Base-by-base conservation (phyloP, 2,888 invertebrate species). In the Apocheima hispidaria region DNA sequence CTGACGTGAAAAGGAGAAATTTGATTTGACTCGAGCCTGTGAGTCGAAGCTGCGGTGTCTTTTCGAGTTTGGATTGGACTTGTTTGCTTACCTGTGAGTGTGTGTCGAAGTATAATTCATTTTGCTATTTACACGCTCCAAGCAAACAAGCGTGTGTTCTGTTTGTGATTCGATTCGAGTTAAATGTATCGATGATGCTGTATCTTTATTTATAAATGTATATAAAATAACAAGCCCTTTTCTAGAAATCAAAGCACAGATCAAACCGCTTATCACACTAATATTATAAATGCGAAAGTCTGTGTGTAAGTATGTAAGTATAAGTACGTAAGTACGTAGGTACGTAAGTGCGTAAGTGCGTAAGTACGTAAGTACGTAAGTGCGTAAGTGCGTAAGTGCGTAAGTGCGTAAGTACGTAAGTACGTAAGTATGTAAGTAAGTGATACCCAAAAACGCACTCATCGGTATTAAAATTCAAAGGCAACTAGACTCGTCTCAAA, bases 1-100 rank as follows among this genome's bases (percentile, higher is more conserved):
- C 33, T 54, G 53, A 54, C 40, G 18, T 28, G 28, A 35, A 44
- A 50, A 43, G 43, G 53, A 38, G 43, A 50, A 50, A 60, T 60
- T 50, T 18, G 60, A 55, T 60, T 55, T 38, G 30, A 54, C 36
- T 18, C 18, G 16, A 52, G 16, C 41, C 30, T 12, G 28, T 14
- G 35, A 26, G 28, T 20, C 20, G 35, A 14, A 21, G 43, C 14
- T 59, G 52, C 16, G 51, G 52, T 52, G 58, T 46, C 58, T 46
- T 58, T 41, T 41, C 41, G 41, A 44, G 46, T 53, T 48, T 16
- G 40, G 16, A 4, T 44, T 1, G 16, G 16, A 33, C 9, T 36
- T 60, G 48, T 49, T 49, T 49, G 10, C 30, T 4, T 26, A 35
- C 36, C 12, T 20, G 26, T 43, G 33, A 33, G 33, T 48, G 33